Base-by-base conservation (phyloP, 2,888 invertebrate genomes). In the Frankliniella intonsa region DNA sequence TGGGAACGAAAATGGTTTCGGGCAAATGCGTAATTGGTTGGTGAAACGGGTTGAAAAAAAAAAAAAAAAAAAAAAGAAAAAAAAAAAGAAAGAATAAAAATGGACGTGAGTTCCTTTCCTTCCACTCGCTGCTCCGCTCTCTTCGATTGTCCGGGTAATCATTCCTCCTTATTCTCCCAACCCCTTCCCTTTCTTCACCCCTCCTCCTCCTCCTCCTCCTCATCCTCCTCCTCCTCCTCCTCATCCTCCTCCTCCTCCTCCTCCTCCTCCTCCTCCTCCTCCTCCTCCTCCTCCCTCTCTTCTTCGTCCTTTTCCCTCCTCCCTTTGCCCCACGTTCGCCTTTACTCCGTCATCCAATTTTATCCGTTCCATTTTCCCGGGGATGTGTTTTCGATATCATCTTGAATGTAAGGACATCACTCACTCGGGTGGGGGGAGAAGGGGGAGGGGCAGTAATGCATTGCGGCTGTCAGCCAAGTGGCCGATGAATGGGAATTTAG, bases 271-370 rank as follows among this genome's bases (percentile, higher is more conserved):
- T 22, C 22, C 80, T 65, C 79, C 80, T 81, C 81, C 81, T 80
- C 81, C 82, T 81, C 83, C 83, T 84, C 83, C 82, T 80, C 80
- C 82, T 81, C 82, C 83, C 83, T 82, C 83, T 83, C 82, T 83
- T 83, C 82, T 83, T 83, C 81, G 82, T 83, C 83, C 83, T 83
- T 83, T 83, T 83, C 83, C 83, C 81, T 83, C 83, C 83, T 82
- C 84, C 83, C 84, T 84, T 84, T 83, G 84, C 69, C 82, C 51
- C 82, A 83, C 81, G 81, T 62, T 82, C 82, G 80, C 81, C 80
- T 80, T 82, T 50, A n/a, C 82, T 79, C 65, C 62, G 81, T 83
- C 81, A 82, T 83, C 82, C 82, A 82, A 83, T 83, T 81, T 81
- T 79, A 80, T 82, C 81, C 83, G 80, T 80, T 79, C 80, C 82